Conservation (phyloP, 2,113 vertebrate species). For the Phoenicopterus ruber region DNA sequence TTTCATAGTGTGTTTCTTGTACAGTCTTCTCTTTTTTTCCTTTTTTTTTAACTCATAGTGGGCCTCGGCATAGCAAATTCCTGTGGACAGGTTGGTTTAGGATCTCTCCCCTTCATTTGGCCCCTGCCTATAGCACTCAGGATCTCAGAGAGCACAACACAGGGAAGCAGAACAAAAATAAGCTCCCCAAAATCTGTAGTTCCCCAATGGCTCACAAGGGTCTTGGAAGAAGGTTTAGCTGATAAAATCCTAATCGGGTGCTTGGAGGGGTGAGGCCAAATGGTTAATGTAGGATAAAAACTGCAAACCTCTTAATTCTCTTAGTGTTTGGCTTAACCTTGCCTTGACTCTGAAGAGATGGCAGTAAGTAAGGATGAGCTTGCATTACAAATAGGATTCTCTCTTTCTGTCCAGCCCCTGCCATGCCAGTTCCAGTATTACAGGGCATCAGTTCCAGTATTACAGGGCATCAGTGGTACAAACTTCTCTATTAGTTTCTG, state of each 20-base stretch:
- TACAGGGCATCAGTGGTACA: not conserved
- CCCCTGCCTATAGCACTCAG: not conserved
- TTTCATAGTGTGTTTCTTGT: not conserved
- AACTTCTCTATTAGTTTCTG: conserved; percentile 10
- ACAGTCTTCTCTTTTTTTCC: not conserved
- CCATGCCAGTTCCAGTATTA: not conserved
- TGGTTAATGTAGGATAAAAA: conserved; percentile 66
- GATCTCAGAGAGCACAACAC: not conserved
- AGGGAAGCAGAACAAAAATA: conserved; percentile 19
- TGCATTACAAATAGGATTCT: conserved; percentile 59
- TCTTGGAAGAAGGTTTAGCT: conserved; percentile 34
- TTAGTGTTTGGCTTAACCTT: conserved; percentile 66
- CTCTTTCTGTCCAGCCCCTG: not conserved
- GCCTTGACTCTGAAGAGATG: conserved; percentile 55
- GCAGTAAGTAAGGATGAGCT: conserved; percentile 68
- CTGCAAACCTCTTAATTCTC: conserved; percentile 59
- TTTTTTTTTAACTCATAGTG: not conserved
- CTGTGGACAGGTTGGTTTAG: not conserved
- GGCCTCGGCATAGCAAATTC: not conserved
- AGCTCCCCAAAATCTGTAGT: conserved; percentile 10
- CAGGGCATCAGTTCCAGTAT: not conserved
- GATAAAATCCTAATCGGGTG: conserved; percentile 18
- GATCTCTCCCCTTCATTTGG: not conserved
- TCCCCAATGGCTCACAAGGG: not conserved
- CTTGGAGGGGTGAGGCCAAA: conserved; percentile 43